These are phyloP conservation scores for Drosophila micromelanica DNA, from an alignment of 1,140 invertebrate species.

Conservation along the genomic window DNA sequence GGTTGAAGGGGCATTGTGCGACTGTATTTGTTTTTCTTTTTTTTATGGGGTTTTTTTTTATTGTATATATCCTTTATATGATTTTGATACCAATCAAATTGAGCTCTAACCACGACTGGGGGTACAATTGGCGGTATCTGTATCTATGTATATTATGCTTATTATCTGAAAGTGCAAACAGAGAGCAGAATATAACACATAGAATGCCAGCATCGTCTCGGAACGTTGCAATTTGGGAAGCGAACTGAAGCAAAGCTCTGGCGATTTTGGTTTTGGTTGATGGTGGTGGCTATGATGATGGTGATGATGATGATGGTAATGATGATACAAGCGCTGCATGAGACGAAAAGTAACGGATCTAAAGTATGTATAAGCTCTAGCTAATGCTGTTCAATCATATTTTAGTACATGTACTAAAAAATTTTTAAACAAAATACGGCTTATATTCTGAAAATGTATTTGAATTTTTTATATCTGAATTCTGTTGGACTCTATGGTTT, in stretches of 20 bases:
- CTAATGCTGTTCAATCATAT: neutral
- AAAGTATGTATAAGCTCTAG: slow-evolving; percentile 7
- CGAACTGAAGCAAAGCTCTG: slow-evolving; percentile 48
- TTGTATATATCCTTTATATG: slow-evolving; percentile 20
- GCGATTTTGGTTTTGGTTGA: slow-evolving; percentile 20
- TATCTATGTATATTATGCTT: slow-evolving; percentile 63
- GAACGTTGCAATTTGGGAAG: slow-evolving; percentile 9
- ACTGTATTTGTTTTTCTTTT: slow-evolving; percentile 65
- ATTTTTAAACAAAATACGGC: neutral
- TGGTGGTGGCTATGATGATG: slow-evolving; percentile 14
- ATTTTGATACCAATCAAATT: slow-evolving; percentile 37
- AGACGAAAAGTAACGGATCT: slow-evolving; percentile 27
- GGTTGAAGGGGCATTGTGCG: slow-evolving; percentile 97
- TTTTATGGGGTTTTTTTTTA: slow-evolving; percentile 1
- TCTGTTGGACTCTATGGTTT: too few relatives aligned
- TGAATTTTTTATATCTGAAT: too few relatives aligned
- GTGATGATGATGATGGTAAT: slow-evolving; percentile 18
- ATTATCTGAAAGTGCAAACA: slow-evolving; percentile 76
- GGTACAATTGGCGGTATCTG: slow-evolving; percentile 59
- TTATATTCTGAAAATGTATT: too few relatives aligned
- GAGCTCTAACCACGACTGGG: slow-evolving; percentile 48
- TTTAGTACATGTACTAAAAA: slow-evolving; percentile 1
- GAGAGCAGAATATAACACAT: slow-evolving; percentile 55
- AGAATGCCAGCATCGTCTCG: slow-evolving; percentile 33
- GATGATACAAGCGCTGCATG: slow-evolving; percentile 38